A percentile compares a stretch with the other conserved stretches of the same genome.
Conservation (phyloP, 1,140 invertebrate genomes). For the Micrasema longulum region DNA sequence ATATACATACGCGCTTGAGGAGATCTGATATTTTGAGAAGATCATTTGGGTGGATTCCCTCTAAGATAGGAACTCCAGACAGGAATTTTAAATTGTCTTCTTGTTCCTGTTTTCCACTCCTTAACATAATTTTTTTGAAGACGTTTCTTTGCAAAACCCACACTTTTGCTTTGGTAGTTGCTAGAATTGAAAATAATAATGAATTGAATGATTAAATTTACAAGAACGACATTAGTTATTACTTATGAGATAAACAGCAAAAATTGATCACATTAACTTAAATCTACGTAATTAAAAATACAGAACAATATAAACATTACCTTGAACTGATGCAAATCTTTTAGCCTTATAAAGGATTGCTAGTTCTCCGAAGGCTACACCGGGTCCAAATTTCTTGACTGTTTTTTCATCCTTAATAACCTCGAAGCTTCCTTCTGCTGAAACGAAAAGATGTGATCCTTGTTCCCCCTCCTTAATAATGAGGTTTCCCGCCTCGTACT, state of each 20-base stretch:
- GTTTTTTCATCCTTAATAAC: conserved; percentile 84
- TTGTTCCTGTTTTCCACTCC: conserved; percentile 81
- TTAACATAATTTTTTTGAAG: conserved; percentile 91
- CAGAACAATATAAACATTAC: conserved; percentile 59
- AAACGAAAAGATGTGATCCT: conserved; percentile 84
- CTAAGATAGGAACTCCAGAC: conserved; percentile 85
- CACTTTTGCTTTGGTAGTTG: conserved; percentile 83
- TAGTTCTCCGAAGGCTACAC: conserved; percentile 93
- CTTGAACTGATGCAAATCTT: conserved; percentile 86
- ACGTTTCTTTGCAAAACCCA: conserved; percentile 89
- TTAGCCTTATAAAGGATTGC: conserved; percentile 95
- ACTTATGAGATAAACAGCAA: too few species aligned
- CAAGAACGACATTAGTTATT: too few species aligned
- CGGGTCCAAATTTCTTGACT: conserved; percentile 83
- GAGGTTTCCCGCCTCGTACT: conserved; percentile 78
- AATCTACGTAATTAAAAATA: not conserved
- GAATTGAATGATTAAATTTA: too few species aligned
- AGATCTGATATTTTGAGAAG: conserved; percentile 91
- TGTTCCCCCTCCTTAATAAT: conserved; percentile 91
- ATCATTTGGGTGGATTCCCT: conserved; percentile 83
- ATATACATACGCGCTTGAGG: conserved; percentile 83
- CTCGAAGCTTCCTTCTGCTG: conserved; percentile 87
- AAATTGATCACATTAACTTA: too few species aligned
- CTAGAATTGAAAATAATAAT: conserved; percentile 65
- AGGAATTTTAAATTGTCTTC: conserved; percentile 88